Evolutionary conservation across 1,140 invertebrate genomes (phyloP).

Genomic region (Aphelinus certus): DNA sequence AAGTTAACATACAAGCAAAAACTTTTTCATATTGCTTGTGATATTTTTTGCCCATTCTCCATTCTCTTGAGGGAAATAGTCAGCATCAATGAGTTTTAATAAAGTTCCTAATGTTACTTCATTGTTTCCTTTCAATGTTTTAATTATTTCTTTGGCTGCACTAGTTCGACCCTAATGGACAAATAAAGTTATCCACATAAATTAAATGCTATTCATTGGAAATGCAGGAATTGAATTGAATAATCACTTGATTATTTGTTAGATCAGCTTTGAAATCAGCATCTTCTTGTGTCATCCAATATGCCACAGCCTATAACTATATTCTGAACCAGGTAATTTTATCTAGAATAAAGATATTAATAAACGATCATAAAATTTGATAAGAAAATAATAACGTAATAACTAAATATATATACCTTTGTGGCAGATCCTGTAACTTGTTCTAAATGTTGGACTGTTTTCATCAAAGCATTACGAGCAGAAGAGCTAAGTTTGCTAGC

Average conservation of each 20-base stretch:
- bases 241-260: conserved; percentile 70
- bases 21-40: conserved; percentile 69
- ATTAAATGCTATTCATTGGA: too few relatives aligned
- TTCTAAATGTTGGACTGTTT: conserved; percentile 66
- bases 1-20: conserved; percentile 67
- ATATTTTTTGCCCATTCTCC: conserved; percentile 71
- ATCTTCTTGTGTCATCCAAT: conserved; percentile 78
- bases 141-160: conserved; percentile 56
- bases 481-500: conserved; percentile 77
- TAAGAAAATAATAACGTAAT: too few relatives aligned
- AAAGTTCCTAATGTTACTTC: conserved; percentile 75
- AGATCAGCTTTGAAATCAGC: conserved; percentile 72
- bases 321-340: conserved; percentile 69
- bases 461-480: conserved; percentile 72
- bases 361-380: too few relatives aligned
- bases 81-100: conserved; percentile 72
- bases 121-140: conserved; percentile 60
- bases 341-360: conserved; percentile 53
- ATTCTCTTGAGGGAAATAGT: conserved; percentile 72
- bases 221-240: too few relatives aligned
- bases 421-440: conserved; percentile 61
- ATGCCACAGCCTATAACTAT: conserved; percentile 76
- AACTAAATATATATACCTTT: conserved; percentile 48
- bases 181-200: too few relatives aligned
- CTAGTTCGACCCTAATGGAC: conserved; percentile 53